These are phyloP conservation scores for Rhingia campestris DNA, from an alignment of 2,888 invertebrate species.

Conservation along the genomic window DNA sequence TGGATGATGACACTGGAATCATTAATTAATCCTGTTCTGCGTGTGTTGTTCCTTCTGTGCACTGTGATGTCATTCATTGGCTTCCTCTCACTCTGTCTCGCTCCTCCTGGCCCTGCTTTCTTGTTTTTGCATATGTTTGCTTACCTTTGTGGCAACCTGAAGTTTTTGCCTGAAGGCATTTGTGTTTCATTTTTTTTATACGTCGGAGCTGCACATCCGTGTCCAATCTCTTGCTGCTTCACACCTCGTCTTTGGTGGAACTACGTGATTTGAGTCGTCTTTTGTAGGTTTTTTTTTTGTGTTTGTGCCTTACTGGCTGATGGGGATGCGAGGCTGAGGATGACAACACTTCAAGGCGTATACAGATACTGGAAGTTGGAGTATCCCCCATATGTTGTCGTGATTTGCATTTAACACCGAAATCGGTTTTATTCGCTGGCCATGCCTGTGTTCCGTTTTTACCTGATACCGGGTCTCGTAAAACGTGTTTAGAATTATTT, in stretches of 20 bases:
- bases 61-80: conserved; percentile 63
- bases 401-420: conserved; percentile 66
- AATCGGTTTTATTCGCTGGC: conserved; percentile 40
- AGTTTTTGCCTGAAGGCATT: conserved; percentile 33
- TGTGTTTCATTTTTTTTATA: not conserved
- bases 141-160: conserved; percentile 34
- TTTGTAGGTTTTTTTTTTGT: not conserved
- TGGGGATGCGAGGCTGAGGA: conserved; percentile 39
- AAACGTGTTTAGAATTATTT: conserved; percentile 49
- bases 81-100: conserved; percentile 15
- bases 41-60: conserved; percentile 54
- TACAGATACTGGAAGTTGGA: conserved; percentile 10
- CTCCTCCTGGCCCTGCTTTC: conserved; percentile 39
- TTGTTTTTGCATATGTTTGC: conserved; percentile 6
- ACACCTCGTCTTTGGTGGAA: conserved; percentile 43
- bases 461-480: conserved; percentile 4
- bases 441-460: conserved; percentile 24
- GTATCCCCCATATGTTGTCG: conserved; percentile 47
- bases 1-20: conserved; percentile 73
- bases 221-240: conserved; percentile 66
- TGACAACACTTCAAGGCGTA: conserved; percentile 25
- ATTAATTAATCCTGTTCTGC: conserved; percentile 71
- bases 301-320: conserved; percentile 55
- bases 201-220: conserved; percentile 35
- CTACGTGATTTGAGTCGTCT: conserved; percentile 19